These are phyloP conservation scores for Mormyrus proboscirostris DNA, from an alignment of 2,797 vertebrate genomes.

Conservation along the genomic window DNA sequence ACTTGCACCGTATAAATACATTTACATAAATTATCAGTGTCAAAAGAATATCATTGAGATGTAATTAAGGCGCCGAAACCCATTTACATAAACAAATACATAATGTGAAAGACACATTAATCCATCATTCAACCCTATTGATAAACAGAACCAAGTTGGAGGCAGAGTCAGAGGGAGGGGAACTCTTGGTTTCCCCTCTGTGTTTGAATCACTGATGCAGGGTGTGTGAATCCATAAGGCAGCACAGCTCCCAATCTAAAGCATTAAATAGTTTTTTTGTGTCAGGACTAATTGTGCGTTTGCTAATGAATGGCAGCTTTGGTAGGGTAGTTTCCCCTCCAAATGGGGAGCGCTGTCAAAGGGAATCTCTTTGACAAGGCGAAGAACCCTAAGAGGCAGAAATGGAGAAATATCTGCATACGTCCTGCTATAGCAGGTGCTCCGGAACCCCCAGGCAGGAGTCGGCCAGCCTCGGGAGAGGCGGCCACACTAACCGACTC, in stretches of 20 bases:
- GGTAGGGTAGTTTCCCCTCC: conserved; percentile 28
- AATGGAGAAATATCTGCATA: conserved; percentile 30
- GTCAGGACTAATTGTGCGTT: conserved; percentile 40
- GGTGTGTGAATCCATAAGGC: conserved; percentile 24
- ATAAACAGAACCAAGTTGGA: conserved; percentile 13
- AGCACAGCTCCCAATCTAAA: conserved; percentile 30
- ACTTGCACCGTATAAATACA: not conserved
- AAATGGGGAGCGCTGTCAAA: conserved; percentile 23
- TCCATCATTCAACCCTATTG: conserved; percentile 17
- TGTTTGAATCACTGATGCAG: conserved; percentile 39
- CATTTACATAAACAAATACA: conserved; percentile 26
- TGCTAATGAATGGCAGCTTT: conserved; percentile 37
- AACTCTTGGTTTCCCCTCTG: conserved; percentile 22
- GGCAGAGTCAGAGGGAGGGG: not conserved
- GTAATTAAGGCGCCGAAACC: conserved; percentile 19
- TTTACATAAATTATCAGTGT: conserved; percentile 25
- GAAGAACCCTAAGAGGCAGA: conserved; percentile 28
- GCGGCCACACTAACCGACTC: not conserved
- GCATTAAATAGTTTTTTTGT: conserved; percentile 27
- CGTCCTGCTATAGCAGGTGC: conserved; percentile 22
- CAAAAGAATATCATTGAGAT: conserved; percentile 24
- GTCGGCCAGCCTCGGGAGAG: not conserved
- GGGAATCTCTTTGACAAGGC: conserved; percentile 26
- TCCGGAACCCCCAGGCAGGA: not conserved
- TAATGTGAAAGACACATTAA: conserved; percentile 22